Evolutionary conservation across 2,113 vertebrate genomes (phyloP).

Genomic region (Hipposideros armiger): DNA sequence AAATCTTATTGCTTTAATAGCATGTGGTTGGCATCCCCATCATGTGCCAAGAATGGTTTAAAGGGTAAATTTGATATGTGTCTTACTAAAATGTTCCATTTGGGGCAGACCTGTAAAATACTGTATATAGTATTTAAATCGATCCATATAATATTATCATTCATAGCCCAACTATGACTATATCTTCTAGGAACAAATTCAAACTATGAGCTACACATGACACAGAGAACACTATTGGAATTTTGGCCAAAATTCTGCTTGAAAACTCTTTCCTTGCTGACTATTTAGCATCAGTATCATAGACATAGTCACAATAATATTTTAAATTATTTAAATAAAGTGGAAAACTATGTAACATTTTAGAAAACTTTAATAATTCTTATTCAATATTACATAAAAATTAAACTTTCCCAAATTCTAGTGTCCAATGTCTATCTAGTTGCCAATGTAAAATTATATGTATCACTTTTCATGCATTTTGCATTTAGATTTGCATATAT

Average conservation of each 20-base stretch:
- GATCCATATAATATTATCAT: not conserved
- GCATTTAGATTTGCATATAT: not conserved
- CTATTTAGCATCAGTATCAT: not conserved
- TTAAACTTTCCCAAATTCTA: not conserved
- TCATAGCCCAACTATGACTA: not conserved
- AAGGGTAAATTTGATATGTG: not conserved
- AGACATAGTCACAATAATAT: not conserved
- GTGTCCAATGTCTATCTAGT: not conserved
- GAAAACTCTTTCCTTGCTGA: not conserved
- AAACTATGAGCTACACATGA: not conserved
- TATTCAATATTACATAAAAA: not conserved
- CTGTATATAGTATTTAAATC: not conserved
- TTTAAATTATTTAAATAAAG: constrained; percentile 29
- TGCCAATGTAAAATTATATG: not conserved
- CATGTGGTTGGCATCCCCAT: not conserved
- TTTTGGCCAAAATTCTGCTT: not conserved
- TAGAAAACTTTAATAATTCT: not conserved
- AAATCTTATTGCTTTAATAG: not conserved
- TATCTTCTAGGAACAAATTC: not conserved
- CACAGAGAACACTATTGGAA: not conserved
- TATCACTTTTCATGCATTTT: not conserved
- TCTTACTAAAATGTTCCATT: not conserved
- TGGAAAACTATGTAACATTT: not conserved
- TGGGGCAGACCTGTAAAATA: not conserved
- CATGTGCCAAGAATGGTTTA: not conserved